Evolutionary conservation across 2,797 vertebrate genomes (phyloP), one percentile per base, ranked within the genome.

Genomic region (Coccyzus lansbergi): DNA sequence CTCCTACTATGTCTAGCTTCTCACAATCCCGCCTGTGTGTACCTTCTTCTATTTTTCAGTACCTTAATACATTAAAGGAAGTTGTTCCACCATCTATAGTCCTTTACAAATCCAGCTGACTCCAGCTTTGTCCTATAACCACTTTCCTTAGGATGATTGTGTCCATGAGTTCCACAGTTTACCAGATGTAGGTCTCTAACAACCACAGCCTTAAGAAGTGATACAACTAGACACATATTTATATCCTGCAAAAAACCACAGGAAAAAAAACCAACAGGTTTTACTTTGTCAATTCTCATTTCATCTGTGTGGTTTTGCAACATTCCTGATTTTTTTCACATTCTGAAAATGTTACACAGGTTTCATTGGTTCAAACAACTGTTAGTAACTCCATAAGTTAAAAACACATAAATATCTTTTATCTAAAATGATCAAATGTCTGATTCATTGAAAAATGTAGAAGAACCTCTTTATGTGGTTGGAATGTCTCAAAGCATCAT

Each of bases 231-330:
- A 56, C 33, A 40, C 3, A 12, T 46, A 40, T 9, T 44, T 64
- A 14, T 72, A 25, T 59, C 36, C 28, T 84, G 26, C 7, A 78
- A 81, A 85, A 85, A 18, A 74, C 16, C 20, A 53, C 4, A 68
- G 22, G 5, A 64, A 33, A 68, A 79, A 44, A 4, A 0, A n/a
- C n/a, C 11, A 64, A 8, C 3, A 68, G 2, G 7, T 24, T 86
- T 85, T 56, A 53, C 6, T 46, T 70, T 7, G 8, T 46, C 17
- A 49, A 17, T 14, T 70, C 5, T 46, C 24, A 28, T 62, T 59
- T 52, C 4, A 1, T 25, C 38, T 53, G 4, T n/a, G 10, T 46
- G 28, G 3, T 40, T 91, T 87, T 74, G 13, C 9, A 72, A 31
- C 19, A 18, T 4, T 44, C 6, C 7, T 70, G 14, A 89, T 60